Evolutionary conservation across 2,888 invertebrate species (phyloP), one percentile per base, ranked within the genome.

Genomic region (Epistrophella euchroma): DNA sequence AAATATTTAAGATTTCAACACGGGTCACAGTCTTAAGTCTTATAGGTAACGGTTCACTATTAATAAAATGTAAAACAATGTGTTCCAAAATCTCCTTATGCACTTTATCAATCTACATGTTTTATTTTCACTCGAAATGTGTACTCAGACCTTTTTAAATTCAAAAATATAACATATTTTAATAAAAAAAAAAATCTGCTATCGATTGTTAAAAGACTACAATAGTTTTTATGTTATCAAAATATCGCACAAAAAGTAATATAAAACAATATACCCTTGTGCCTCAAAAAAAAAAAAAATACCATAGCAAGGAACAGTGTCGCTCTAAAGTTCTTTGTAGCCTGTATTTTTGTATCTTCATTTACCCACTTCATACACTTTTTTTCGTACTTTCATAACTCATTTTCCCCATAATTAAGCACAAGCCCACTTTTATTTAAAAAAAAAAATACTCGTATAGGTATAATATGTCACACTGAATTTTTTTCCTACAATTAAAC

Each of bases 401-500:
- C 68, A 83, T 83, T 72, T 72, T 73, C 47, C 17, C 22, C 43
- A 55, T 58, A 56, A 68, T 52, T 68, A 68, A 70, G 35, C 71
- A 45, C 75, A 56, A 74, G 75, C 79, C 83, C 64, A 78, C 70
- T 78, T 83, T 74, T 74, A 83, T 73, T 68, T 35, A 72, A 58
- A 32, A 28, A 45, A 28, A 45, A 58, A 58, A 58, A 19, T 22
- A 28, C 13, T 25, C 6, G 13, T 6, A 25, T 4, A 2, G 2
- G n/a, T 56, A 74, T 56, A 13, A 68, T 50, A 85, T 81, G 73
- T 81, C 85, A 86, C 85, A 86, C 85, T 86, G 68, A 86, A 73
- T 77, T 77, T 64, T 22, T 72, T 68, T 15, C 68, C 81, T 81
- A 72, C 81, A 77, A 76, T 85, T 76, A 80, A 85, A 55, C 43